Evolutionary conservation across 2,888 invertebrate genomes (phyloP).

Genomic region (Callimorpha dominula): DNA sequence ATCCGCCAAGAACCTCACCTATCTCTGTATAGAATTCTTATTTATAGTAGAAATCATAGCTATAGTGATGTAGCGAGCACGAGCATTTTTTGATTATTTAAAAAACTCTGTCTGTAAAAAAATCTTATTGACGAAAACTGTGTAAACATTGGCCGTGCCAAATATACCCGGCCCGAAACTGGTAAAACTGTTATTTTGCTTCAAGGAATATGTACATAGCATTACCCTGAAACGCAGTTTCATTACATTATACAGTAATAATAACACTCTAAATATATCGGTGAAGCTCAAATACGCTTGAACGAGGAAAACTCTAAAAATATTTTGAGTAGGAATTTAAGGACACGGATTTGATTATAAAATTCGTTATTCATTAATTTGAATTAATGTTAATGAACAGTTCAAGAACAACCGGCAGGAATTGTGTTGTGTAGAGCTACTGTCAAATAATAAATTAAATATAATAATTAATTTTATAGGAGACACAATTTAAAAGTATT

Average conservation of each 20-base stretch:
- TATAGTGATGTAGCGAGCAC: neutral
- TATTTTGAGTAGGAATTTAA: neutral
- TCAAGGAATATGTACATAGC: constrained; percentile 41
- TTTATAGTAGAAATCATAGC: neutral
- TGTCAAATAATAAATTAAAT: no score
- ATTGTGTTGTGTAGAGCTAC: no score
- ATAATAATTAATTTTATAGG: no score
- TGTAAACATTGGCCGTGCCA: constrained; percentile 26
- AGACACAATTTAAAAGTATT: no score
- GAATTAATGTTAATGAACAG: neutral
- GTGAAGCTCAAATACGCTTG: constrained; percentile 23
- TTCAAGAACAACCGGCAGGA: no score
- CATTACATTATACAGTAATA: constrained; percentile 36
- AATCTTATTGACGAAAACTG: constrained; percentile 10
- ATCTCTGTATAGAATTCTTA: no score
- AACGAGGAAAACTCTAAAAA: neutral
- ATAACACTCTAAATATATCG: constrained; percentile 53
- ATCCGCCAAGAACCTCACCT: neutral
- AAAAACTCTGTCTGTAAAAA: neutral
- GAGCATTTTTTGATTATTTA: neutral
- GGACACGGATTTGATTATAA: neutral
- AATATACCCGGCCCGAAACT: constrained; percentile 43
- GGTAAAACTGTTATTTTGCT: constrained; percentile 50
- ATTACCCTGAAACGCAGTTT: constrained; percentile 35
- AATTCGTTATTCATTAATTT: neutral